These are phyloP conservation scores for Agriotes lineatus DNA, from an alignment of 2,888 invertebrate genomes.

Conservation along the genomic window DNA sequence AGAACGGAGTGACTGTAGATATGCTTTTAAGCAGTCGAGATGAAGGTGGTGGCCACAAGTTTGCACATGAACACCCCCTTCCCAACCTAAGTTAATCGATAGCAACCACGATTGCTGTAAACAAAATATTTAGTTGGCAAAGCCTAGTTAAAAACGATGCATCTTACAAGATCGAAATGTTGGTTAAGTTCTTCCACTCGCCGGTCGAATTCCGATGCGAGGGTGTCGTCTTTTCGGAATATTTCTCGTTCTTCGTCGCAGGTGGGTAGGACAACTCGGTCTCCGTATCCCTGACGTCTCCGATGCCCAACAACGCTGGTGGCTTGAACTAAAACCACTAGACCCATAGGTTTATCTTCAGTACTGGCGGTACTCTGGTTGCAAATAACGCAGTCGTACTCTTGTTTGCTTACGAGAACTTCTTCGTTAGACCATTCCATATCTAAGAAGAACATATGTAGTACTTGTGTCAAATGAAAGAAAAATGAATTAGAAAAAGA, in stretches of 20 bases:
- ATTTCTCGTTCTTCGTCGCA: conserved; percentile 74
- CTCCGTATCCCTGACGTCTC: conserved; percentile 67
- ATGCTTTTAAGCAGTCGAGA: conserved; percentile 92
- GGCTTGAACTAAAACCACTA: conserved; percentile 89
- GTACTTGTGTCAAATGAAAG: no score
- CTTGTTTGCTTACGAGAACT: conserved; percentile 69
- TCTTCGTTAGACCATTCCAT: conserved; percentile 78
- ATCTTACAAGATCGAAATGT: conserved; percentile 79
- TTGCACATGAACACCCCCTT: conserved; percentile 92
- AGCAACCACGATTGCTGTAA: conserved; percentile 81
- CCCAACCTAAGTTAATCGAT: conserved; percentile 86
- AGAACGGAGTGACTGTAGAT: conserved; percentile 85
- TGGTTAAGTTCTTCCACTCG: conserved; percentile 81
- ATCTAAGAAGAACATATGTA: conserved; percentile 50
- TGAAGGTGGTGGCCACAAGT: conserved; percentile 98
- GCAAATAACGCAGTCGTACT: conserved; percentile 97
- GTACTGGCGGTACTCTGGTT: conserved; percentile 90
- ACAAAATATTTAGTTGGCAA: conserved; percentile 30
- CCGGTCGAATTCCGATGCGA: conserved; percentile 82
- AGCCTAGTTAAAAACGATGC: background rate
- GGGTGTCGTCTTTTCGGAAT: conserved; percentile 73
- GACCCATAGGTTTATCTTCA: conserved; percentile 86
- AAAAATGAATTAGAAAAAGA: no score
- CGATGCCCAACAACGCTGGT: conserved; percentile 91
- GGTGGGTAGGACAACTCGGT: conserved; percentile 73